These are phyloP conservation scores for Watsonalla binaria DNA, from an alignment of 2,888 invertebrate species.

Conservation along the genomic window DNA sequence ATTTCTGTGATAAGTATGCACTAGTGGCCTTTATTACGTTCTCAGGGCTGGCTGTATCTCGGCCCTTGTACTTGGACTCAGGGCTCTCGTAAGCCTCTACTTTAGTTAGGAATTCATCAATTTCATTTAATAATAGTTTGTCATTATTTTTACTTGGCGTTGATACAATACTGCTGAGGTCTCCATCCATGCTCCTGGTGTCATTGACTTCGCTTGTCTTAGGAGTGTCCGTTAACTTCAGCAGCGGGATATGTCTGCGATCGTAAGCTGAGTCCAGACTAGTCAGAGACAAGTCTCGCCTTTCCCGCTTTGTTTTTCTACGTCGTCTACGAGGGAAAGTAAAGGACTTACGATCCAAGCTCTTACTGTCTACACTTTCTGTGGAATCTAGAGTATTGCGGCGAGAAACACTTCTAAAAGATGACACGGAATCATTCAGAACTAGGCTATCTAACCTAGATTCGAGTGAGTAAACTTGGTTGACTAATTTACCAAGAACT, in stretches of 20 bases:
- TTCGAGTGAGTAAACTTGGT: constrained; percentile 81
- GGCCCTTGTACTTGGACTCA: constrained; percentile 44
- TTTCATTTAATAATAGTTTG: constrained; percentile 65
- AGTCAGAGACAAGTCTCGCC: constrained; percentile 46
- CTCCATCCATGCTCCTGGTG: constrained; percentile 67
- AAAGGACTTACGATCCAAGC: constrained; percentile 54
- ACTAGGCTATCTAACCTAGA: constrained; percentile 70
- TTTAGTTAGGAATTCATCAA: constrained; percentile 69
- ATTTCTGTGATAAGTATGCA: constrained; percentile 57
- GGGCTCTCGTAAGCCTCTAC: constrained; percentile 67
- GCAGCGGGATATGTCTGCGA: constrained; percentile 29
- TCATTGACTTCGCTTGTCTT: constrained; percentile 35
- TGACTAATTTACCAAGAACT: constrained; percentile 76
- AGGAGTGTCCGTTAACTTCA: constrained; percentile 28
- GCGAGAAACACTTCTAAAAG: constrained; percentile 31
- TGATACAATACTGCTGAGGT: constrained; percentile 66
- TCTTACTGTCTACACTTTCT: constrained; percentile 51
- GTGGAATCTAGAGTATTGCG: constrained; percentile 45
- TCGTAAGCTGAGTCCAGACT: constrained; percentile 47
- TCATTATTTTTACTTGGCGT: constrained; percentile 70
- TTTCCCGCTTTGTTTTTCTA: constrained; percentile 41
- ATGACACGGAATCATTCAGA: constrained; percentile 50
- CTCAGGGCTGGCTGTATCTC: constrained; percentile 38
- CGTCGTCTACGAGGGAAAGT: constrained; percentile 66
- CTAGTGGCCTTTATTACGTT: constrained; percentile 66